Evolutionary conservation across 2,113 vertebrate genomes (phyloP).

Genomic region (Channa argus): DNA sequence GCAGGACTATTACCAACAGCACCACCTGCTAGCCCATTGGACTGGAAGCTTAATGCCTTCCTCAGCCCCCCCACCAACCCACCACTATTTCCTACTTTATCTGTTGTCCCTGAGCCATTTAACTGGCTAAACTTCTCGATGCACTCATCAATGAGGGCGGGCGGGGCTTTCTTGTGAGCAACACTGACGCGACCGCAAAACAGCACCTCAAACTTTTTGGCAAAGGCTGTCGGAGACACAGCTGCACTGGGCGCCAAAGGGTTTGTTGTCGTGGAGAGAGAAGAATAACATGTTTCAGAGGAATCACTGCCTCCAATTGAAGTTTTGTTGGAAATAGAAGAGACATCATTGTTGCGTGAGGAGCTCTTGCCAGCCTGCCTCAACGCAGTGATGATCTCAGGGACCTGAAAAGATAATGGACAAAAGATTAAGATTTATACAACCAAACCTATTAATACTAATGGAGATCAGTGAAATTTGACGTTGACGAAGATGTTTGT

Average conservation of each 20-base stretch:
- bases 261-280: conserved; percentile 71
- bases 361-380: conserved; percentile 94
- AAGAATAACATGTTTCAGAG: conserved; percentile 80
- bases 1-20: conserved; percentile 47
- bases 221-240: conserved; percentile 88
- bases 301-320: conserved; percentile 71
- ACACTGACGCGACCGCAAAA: conserved; percentile 95
- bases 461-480: too few relatives aligned
- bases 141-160: conserved; percentile 96
- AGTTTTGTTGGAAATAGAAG: conserved; percentile 59
- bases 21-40: conserved; percentile 46
- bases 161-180: conserved; percentile 94
- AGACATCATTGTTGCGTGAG: conserved; percentile 88
- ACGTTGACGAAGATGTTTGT: too few relatives aligned
- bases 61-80: conserved; percentile 55
- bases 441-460: too few relatives aligned
- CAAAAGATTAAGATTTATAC: too few relatives aligned
- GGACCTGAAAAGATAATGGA: conserved; percentile 80
- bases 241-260: conserved; percentile 33
- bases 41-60: conserved; percentile 79
- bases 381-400: conserved; percentile 96
- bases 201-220: conserved; percentile 97
- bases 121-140: conserved; percentile 93
- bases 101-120: conserved; percentile 59
- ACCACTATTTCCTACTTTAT: conserved; percentile 35